Evolutionary conservation across 2,888 invertebrate genomes (phyloP).

Genomic region (Amphipyra tragopoginis): DNA sequence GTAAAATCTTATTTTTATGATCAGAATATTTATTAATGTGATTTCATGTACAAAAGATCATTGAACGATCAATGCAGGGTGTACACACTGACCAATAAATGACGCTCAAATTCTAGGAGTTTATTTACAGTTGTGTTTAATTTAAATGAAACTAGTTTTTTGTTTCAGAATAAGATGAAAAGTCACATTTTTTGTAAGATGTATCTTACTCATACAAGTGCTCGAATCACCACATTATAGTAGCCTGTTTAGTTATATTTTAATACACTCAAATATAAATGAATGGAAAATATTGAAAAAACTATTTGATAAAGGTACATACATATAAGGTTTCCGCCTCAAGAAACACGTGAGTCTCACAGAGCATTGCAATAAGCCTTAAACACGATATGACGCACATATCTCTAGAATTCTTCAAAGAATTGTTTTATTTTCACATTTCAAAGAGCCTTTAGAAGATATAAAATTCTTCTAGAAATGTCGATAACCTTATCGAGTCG

Average conservation of each 20-base stretch:
- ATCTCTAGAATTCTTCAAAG: conserved; percentile 26
- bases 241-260: too few relatives aligned
- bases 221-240: too few relatives aligned
- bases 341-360: conserved; percentile 22
- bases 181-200: too few relatives aligned
- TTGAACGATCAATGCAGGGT: too few relatives aligned
- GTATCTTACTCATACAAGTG: too few relatives aligned
- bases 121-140: too few relatives aligned
- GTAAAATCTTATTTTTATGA: conserved; percentile 9
- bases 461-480: conserved; percentile 52
- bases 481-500: conserved; percentile 74
- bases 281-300: not conserved
- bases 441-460: conserved; percentile 36
- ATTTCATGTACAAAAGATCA: not conserved
- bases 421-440: conserved; percentile 45
- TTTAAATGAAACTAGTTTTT: too few relatives aligned
- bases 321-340: conserved; percentile 26
- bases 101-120: too few relatives aligned
- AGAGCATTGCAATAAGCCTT: conserved; percentile 30
- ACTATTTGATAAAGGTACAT: not conserved
- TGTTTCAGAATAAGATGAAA: too few relatives aligned
- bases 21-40: conserved; percentile 4
- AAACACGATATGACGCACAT: conserved; percentile 39
- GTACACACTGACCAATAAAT: too few relatives aligned
- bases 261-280: too few relatives aligned